Evolutionary conservation across 2,113 vertebrate genomes (phyloP).

Genomic region (Chaetops frenatus): DNA sequence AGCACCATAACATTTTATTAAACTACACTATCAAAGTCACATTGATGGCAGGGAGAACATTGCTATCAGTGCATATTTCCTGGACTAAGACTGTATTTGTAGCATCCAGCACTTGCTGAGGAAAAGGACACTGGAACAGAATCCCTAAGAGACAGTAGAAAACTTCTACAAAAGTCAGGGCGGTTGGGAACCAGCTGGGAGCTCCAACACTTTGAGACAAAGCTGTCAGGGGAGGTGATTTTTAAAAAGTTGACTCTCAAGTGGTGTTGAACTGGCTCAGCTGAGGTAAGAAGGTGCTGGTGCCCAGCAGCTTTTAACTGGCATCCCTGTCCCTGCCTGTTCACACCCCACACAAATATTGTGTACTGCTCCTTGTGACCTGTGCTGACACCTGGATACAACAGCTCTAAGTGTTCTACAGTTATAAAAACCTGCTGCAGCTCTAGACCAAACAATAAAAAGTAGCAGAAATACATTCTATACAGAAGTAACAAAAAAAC

Average conservation of each 20-base stretch:
- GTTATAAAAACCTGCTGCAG: slow-evolving; percentile 46
- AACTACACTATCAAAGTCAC: slow-evolving; percentile 68
- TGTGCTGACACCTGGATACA: neutral
- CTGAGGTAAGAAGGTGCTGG: neutral
- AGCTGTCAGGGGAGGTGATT: neutral
- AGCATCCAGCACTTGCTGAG: slow-evolving; percentile 3
- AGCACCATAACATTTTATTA: slow-evolving; percentile 65
- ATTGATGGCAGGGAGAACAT: slow-evolving; percentile 48
- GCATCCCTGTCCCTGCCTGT: neutral
- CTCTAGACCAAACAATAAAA: slow-evolving; percentile 54
- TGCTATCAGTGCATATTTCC: slow-evolving; percentile 30
- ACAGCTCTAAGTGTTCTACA: neutral
- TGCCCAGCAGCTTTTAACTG: neutral
- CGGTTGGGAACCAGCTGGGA: neutral
- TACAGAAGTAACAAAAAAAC: slow-evolving; percentile 29
- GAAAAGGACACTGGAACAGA: neutral
- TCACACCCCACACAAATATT: slow-evolving; percentile 61
- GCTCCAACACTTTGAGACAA: neutral
- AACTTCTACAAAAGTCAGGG: slow-evolving; percentile 48
- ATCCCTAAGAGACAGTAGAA: slow-evolving; percentile 45
- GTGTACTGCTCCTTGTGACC: slow-evolving; percentile 28
- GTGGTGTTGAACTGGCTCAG: neutral
- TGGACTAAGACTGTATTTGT: neutral
- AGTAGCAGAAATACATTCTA: slow-evolving; percentile 49
- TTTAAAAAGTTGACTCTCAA: neutral